Base-by-base conservation (phyloP, 2,113 vertebrate species). In the Natator depressus region DNA sequence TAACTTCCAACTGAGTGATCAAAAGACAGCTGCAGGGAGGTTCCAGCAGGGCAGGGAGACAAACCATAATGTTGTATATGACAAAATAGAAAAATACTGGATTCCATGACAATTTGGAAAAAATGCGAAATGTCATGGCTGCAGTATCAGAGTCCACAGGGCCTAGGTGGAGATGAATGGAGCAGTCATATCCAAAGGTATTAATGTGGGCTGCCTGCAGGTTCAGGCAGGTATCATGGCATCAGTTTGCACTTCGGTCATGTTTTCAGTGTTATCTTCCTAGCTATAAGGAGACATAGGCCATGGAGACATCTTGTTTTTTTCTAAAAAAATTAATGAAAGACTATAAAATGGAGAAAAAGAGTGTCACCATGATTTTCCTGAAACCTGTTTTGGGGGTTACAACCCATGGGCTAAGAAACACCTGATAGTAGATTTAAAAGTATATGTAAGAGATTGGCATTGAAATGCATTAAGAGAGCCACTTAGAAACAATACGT, bases 321-420 rank as follows among this genome's bases (percentile, higher is more conserved):
- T 24, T 24, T 59, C 11, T 29, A 6, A 53, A 53, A 57, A 57
- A 57, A 27, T 57, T 11, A 57, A 57, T 27, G 55, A 25, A 57
- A 31, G 10, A 31, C 12, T 62, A 29, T 62, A 62, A 29, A 62
- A 62, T 72, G 17, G 17, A 72, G 62, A n/a, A 65, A 65, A n/a
- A 19, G 4, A 19, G 62, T 13, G 2, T 69, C 62, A 69, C 31
- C 35, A 4, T 69, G 8, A 69, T 35, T 69, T 12, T n/a, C 62
- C 35, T 19, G 35, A 59, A 91, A 51, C 4, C 90, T 91, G 82
- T 81, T 4, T 2, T 47, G 11, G 2, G 3, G 1, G 0, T 38
- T 10, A 10, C 35, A 72, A 2, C 8, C 55, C 6, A 7, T 3
- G 3, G 22, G 1, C 2, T 22, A 3, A 12, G 3, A 57, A 84